phyloP scores from a whole-genome alignment of 2,888 invertebrate species.

The Cybosia mesomella region DNA sequence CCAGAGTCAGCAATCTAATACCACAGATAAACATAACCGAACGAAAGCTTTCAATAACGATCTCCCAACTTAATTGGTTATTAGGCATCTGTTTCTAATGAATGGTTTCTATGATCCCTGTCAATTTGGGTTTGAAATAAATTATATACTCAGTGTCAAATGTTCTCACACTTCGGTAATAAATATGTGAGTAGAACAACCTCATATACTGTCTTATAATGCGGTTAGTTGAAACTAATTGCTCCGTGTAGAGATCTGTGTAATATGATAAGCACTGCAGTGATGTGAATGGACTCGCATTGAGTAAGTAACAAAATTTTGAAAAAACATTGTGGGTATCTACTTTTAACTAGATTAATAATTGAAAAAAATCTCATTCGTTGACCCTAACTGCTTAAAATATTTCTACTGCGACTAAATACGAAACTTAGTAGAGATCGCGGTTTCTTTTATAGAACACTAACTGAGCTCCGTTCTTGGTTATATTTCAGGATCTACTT shows the following conservation, averaged over 20 bases:
- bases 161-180: slow-evolving; percentile 49
- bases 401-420: background rate
- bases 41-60: slow-evolving; percentile 28
- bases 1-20: slow-evolving; percentile 32
- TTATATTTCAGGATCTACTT: too few relatives aligned
- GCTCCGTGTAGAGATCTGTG: slow-evolving; percentile 20
- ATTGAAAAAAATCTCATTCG: background rate
- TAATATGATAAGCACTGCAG: slow-evolving; percentile 14
- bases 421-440: background rate
- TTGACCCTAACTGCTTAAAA: background rate
- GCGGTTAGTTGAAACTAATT: slow-evolving; percentile 28
- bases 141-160: slow-evolving; percentile 51
- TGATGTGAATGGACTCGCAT: slow-evolving; percentile 10
- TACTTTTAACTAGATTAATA: background rate
- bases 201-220: slow-evolving; percentile 22
- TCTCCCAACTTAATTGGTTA: slow-evolving; percentile 63
- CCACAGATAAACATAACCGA: slow-evolving; percentile 39
- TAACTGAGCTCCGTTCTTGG: too few relatives aligned
- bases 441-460: background rate
- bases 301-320: background rate
- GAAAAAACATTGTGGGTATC: background rate
- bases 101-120: slow-evolving; percentile 64
- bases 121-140: slow-evolving; percentile 51
- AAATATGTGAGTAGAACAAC: slow-evolving; percentile 32
- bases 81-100: slow-evolving; percentile 78